phyloP scores from a whole-genome alignment of 2,797 vertebrate species.

The Vespertilio murinus region DNA sequence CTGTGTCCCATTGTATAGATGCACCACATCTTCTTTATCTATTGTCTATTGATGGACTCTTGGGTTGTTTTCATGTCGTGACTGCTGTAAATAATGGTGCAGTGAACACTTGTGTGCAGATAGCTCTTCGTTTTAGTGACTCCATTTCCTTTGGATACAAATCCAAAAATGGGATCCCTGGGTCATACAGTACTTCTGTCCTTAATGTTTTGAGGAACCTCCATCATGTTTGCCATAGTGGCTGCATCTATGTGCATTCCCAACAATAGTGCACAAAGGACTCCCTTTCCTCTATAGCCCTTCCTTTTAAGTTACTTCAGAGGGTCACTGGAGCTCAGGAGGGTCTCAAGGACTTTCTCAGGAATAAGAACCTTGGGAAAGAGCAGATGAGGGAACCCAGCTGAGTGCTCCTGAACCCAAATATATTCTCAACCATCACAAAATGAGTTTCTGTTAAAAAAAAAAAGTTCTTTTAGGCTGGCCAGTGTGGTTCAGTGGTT shows the following conservation, averaged over 20 bases:
- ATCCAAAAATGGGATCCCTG: not conserved
- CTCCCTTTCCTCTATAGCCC: not conserved
- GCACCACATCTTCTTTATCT: not conserved
- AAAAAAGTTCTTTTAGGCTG: too few relatives aligned
- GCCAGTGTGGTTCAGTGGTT: too few relatives aligned
- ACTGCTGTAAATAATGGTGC: not conserved
- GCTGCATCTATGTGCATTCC: too few relatives aligned
- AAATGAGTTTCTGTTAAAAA: not conserved
- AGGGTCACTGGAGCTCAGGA: not conserved
- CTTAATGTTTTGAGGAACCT: not conserved
- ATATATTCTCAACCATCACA: not conserved
- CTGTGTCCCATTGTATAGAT: not conserved
- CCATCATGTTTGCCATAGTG: not conserved
- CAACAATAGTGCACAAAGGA: not conserved
- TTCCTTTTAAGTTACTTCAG: not conserved
- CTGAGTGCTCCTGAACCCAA: rapidly evolving
- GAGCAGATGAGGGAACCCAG: not conserved
- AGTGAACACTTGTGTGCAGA: not conserved
- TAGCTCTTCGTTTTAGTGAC: not conserved
- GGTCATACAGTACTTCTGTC: not conserved
- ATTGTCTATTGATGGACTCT: too few relatives aligned
- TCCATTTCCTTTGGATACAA: not conserved
- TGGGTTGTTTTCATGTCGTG: not conserved
- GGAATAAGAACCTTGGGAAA: not conserved
- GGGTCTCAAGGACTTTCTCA: not conserved